phyloP scores from a whole-genome alignment of 2,113 vertebrate genomes.

The Oceanites oceanicus region DNA sequence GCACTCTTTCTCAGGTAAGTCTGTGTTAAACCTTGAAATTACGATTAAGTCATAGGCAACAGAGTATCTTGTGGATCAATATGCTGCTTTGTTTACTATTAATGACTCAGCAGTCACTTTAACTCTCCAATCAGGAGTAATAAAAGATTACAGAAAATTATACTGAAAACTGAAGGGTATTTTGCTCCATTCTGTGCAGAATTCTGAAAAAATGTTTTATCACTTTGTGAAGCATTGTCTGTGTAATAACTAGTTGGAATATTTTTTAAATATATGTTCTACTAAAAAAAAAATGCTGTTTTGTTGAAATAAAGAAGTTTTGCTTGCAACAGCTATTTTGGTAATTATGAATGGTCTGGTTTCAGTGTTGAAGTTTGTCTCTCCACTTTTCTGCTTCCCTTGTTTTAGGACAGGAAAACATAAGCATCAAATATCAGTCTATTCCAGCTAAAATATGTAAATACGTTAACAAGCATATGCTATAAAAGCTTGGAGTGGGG shows the following conservation, averaged over 20 bases:
- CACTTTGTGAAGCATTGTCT: neutral
- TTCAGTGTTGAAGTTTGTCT: neutral
- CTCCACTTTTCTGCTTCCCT: neutral
- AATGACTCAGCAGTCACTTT: neutral
- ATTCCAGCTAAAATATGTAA: neutral
- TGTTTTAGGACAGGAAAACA: neutral
- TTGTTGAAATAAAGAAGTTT: neutral
- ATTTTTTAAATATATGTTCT: neutral
- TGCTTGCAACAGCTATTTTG: neutral
- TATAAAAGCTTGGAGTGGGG: neutral
- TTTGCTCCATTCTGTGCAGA: neutral
- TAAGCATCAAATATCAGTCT: neutral
- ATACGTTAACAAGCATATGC: neutral
- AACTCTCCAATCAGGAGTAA: neutral
- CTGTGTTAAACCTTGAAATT: neutral
- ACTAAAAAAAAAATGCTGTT: neutral
- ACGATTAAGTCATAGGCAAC: neutral
- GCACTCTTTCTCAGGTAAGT: slow-evolving; percentile 26
- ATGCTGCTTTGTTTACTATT: neutral
- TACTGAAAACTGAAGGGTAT: neutral
- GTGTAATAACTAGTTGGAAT: neutral
- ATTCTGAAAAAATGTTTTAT: neutral
- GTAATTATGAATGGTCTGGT: neutral
- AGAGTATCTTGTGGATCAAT: neutral
- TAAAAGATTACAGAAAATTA: neutral